Evolutionary conservation across 1,140 invertebrate genomes (phyloP).

Genomic region (Hycleus phaleratus): DNA sequence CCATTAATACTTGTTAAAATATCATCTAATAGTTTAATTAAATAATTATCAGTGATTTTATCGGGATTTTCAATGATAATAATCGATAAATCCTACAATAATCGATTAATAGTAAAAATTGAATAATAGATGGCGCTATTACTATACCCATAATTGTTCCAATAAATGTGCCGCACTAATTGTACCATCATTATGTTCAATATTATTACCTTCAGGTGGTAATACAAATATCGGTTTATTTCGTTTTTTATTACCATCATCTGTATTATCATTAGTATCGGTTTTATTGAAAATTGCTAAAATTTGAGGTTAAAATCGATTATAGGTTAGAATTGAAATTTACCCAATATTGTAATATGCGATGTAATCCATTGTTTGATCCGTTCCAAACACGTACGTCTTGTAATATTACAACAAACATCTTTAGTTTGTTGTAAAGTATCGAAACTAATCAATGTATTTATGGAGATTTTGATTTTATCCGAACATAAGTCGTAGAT

Average conservation of each 20-base stretch:
- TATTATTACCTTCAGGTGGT: constrained; percentile 22
- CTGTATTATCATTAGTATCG: no score
- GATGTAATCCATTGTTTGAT: constrained; percentile 33
- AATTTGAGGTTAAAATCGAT: background rate
- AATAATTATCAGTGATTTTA: constrained; percentile 2
- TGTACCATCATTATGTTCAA: constrained; percentile 21
- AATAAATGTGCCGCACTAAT: constrained; percentile 25
- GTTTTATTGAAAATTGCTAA: constrained; percentile 18
- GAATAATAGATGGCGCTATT: no score
- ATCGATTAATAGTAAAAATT: background rate
- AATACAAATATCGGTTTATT: constrained; percentile 22
- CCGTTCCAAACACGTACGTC: constrained; percentile 28
- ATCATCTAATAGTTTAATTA: constrained; percentile 18
- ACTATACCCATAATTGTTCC: constrained; percentile 22
- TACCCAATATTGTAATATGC: constrained; percentile 21
- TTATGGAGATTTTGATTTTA: background rate
- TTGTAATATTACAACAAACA: constrained; percentile 24
- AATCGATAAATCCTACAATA: constrained; percentile 22
- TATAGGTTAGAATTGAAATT: background rate
- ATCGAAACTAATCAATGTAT: constrained; percentile 23
- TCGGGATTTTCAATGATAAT: constrained; percentile 8
- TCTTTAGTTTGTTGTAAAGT: constrained; percentile 23
- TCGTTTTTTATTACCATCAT: background rate
- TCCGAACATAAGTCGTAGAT: constrained; percentile 16
- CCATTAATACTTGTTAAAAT: constrained; percentile 14